Evolutionary conservation across 2,888 invertebrate genomes (phyloP).

Genomic region (Lissonota sp.): DNA sequence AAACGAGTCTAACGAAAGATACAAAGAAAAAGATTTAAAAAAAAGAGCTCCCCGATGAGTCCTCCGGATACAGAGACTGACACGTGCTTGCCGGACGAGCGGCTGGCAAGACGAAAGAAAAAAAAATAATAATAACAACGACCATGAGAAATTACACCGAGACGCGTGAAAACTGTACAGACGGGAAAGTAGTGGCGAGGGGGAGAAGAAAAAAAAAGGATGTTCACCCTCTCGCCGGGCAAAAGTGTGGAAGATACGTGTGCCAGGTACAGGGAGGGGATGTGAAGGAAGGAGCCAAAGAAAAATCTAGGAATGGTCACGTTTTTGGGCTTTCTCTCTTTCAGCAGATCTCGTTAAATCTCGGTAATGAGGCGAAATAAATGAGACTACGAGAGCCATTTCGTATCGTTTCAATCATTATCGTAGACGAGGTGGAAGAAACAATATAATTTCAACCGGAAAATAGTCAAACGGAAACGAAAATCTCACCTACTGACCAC

Average conservation of each 20-base stretch:
- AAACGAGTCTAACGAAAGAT: conserved; percentile 26
- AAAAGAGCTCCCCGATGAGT: neutral
- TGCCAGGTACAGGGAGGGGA: neutral
- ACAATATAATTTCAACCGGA: too few relatives aligned
- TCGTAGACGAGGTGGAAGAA: neutral
- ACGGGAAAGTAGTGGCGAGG: neutral
- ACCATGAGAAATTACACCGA: conserved; percentile 43
- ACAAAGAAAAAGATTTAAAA: conserved; percentile 5
- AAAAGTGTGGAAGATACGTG: conserved; percentile 37
- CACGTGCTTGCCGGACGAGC: conserved; percentile 6
- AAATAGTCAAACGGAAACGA: too few relatives aligned
- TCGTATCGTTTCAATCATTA: too few relatives aligned
- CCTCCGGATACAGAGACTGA: neutral
- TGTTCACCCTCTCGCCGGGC: conserved; percentile 15
- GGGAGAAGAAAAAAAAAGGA: conserved; percentile 2
- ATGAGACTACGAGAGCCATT: neutral
- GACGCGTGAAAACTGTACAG: conserved; percentile 26
- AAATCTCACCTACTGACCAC: too few relatives aligned
- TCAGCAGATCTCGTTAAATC: conserved; percentile 52
- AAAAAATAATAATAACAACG: conserved; percentile 26
- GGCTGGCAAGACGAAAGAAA: conserved; percentile 2
- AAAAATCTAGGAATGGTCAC: conserved; percentile 60
- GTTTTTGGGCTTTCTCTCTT: conserved; percentile 53
- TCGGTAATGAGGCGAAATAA: conserved; percentile 45
- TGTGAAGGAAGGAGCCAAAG: conserved; percentile 20